Base-by-base conservation (phyloP, 2,888 invertebrate genomes). In the Monochamus alternatus region DNA sequence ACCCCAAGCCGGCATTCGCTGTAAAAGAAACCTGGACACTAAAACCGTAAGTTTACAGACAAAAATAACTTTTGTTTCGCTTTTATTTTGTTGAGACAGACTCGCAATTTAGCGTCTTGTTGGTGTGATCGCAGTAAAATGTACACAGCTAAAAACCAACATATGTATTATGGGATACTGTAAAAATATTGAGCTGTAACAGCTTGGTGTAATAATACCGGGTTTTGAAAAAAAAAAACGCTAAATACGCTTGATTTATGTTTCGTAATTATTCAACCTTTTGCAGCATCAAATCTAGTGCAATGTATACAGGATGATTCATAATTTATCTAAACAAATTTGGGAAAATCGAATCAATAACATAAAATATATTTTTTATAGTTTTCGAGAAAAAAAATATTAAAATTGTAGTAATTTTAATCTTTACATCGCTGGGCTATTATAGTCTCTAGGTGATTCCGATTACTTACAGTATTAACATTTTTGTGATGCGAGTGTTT, bases 21-120 rank as follows among this genome's bases (percentile, higher is more conserved):
- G 63, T 52, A 63, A 62, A 55, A 51, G 62, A 71, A 63, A 62
- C n/a, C 62, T 60, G 71, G 71, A 71, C 71, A 63, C 32, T 62
- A 63, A 71, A 71, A 52, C 63, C 63, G 52, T 63, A 71, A 71
- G 52, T 71, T 71, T 63, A 71, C 71, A 71, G 71, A 63, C 71
- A 62, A 71, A 71, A 71, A 71, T 71, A 71, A 71, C 63, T 63
- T 70, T 71, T 63, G 71, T 52, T 63, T 71, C 63, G 59, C 51
- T 63, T 71, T 71, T 71, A 71, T 71, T 71, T 71, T 63, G 63
- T 9, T 63, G 52, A 62, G 71, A 63, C 71, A 38, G 63, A 69
- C 69, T 63, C 51, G 71, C 71, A 71, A 60, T 71, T 63, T 71
- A 52, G 62, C 69, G 59, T 60, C 38, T 4, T 62, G 47, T 43